Conservation (phyloP, 2,888 invertebrate genomes). For the Machimus atricapillus region DNA sequence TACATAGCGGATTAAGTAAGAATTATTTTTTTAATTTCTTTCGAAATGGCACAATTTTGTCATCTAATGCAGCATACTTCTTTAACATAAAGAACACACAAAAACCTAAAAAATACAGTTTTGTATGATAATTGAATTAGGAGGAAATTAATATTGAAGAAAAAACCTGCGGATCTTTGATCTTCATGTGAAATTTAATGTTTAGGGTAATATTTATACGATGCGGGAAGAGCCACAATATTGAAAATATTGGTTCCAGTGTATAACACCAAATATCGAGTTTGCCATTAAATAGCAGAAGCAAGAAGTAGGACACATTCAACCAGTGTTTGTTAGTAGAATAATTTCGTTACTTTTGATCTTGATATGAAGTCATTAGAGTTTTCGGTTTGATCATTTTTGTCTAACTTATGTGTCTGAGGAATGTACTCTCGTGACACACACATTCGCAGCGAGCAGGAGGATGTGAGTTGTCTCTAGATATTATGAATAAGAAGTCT, state of each 20-base stretch:
- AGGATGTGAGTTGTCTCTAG: slow-evolving; percentile 24
- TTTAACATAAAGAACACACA: neutral
- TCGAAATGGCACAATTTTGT: slow-evolving; percentile 36
- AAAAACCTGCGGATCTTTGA: slow-evolving; percentile 14
- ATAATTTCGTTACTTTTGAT: slow-evolving; percentile 24
- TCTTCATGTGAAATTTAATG: slow-evolving; percentile 19
- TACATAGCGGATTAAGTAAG: neutral
- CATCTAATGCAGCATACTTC: slow-evolving; percentile 22
- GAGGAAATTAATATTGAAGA: neutral
- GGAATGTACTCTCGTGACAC: neutral
- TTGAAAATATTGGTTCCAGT: slow-evolving; percentile 29
- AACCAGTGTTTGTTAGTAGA: neutral
- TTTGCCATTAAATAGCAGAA: slow-evolving; percentile 35
- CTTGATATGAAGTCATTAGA: neutral
- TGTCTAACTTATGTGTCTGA: neutral
- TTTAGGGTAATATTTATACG: neutral
- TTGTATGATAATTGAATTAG: slow-evolving; percentile 24
- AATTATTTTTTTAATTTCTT: slow-evolving; percentile 31
- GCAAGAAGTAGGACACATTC: neutral
- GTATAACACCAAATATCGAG: slow-evolving; percentile 39
- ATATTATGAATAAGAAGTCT: slow-evolving; percentile 39
- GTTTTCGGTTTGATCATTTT: neutral
- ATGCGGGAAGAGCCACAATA: slow-evolving; percentile 3
- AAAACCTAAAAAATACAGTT: neutral
- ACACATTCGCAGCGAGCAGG: neutral